phyloP scores from a whole-genome alignment of 1,140 invertebrate genomes.

The Sycobia sp. region DNA sequence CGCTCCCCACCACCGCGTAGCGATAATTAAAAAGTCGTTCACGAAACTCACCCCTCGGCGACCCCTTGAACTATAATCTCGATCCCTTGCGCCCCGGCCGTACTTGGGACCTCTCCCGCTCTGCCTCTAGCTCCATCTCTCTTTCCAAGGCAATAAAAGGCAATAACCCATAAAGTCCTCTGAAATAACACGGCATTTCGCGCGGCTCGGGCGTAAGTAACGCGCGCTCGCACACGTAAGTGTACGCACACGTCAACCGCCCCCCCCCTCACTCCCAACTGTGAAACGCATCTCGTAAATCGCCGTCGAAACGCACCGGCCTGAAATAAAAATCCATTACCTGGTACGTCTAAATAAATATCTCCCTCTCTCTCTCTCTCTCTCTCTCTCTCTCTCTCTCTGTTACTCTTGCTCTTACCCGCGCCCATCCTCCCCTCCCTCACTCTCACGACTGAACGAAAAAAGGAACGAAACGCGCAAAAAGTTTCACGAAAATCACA shows the following conservation, averaged over 20 bases:
- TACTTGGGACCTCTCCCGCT: too few species aligned
- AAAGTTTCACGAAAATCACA: too few species aligned
- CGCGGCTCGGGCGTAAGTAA: slow-evolving; percentile 1
- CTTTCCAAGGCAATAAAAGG: slow-evolving; percentile 12
- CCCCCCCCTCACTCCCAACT: too few species aligned
- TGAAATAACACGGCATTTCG: slow-evolving; percentile 19
- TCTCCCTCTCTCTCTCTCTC: background rate
- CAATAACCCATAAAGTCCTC: slow-evolving; percentile 18
- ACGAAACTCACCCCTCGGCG: too few species aligned
- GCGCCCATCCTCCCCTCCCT: too few species aligned
- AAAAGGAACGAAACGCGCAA: too few species aligned
- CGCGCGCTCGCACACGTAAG: slow-evolving; percentile 12
- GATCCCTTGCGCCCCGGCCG: too few species aligned
- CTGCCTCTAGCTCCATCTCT: background rate
- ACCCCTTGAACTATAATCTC: too few species aligned
- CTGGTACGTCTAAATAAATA: slow-evolving; percentile 20
- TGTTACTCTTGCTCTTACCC: background rate
- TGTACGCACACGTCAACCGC: too few species aligned
- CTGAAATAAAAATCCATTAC: slow-evolving; percentile 31
- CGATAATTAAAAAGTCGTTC: too few species aligned
- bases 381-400: background rate
- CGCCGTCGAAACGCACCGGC: slow-evolving; percentile 12
- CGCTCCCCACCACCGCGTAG: too few species aligned
- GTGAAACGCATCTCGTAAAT: slow-evolving; percentile 22
- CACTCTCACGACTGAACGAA: too few species aligned